phyloP scores from a whole-genome alignment of 1,140 invertebrate species.

The Drosophila elegans region DNA sequence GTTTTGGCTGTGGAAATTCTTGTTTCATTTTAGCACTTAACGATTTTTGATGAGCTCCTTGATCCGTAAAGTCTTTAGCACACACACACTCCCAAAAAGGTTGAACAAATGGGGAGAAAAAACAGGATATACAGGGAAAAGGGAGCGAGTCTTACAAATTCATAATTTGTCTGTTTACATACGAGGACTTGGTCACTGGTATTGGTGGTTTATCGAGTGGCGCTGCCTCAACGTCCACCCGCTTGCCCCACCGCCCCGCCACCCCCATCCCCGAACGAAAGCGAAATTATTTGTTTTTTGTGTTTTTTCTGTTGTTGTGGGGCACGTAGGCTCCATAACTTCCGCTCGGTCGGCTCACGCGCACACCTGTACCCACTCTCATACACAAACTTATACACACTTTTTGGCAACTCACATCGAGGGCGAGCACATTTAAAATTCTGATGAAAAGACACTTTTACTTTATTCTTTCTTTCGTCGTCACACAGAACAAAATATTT shows the following conservation, averaged over 20 bases:
- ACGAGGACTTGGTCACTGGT: constrained; percentile 49
- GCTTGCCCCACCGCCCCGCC: constrained; percentile 47
- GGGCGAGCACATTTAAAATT: constrained; percentile 71
- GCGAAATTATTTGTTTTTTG: constrained; percentile 42
- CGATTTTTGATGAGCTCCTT: constrained; percentile 80
- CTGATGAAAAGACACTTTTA: constrained; percentile 82
- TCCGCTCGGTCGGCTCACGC: constrained; percentile 76
- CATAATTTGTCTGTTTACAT: constrained; percentile 77
- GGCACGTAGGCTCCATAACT: constrained; percentile 78
- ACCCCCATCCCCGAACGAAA: constrained; percentile 46
- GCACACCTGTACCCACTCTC: constrained; percentile 69
- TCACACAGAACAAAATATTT: constrained; percentile 11
- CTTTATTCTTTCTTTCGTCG: constrained; percentile 46
- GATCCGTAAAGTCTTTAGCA: constrained; percentile 76
- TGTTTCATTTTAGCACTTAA: constrained; percentile 69
- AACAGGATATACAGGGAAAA: constrained; percentile 21
- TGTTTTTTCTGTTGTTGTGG: constrained; percentile 41
- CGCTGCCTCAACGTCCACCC: constrained; percentile 68
- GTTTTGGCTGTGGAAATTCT: constrained; percentile 45
- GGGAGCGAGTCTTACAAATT: constrained; percentile 73
- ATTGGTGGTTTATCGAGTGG: constrained; percentile 73
- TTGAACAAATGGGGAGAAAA: constrained; percentile 2
- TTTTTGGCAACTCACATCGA: constrained; percentile 57
- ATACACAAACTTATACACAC: constrained; percentile 31
- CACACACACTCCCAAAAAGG: constrained; percentile 19